Evolutionary conservation across 1,140 invertebrate genomes (phyloP), one percentile per base, ranked within the genome.

Genomic region (Brachionus asplanchnoidis): DNA sequence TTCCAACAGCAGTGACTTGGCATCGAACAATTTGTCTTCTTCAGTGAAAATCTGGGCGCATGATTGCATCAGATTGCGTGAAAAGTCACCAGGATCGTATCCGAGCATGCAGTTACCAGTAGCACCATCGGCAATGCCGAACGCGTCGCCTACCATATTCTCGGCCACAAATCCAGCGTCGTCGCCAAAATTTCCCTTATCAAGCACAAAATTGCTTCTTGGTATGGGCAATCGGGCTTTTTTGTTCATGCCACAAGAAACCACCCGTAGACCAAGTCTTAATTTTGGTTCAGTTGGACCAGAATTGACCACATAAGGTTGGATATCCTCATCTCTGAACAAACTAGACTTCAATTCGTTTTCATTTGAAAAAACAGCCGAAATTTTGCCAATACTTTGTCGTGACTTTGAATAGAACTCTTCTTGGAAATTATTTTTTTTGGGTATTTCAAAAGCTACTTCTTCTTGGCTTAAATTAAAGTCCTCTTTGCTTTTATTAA

Each of bases 81-180:
- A 96, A 91, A 98, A 98, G 88, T 95, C 94, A 46, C 96, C 96
- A 3, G 97, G 97, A 91, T 99, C 96, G 85, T 98, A 95, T 14
- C 96, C 97, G 90, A 98, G 97, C 85, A 94, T 94, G 87, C 95
- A 92, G 96, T 97, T 98, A 70, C 97, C 97, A 84, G 96, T 96
- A 77, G 98, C 97, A 84, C 97, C 97, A 91, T 99, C 97, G 79
- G 97, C 97, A 86, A 99, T 23, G 96, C 95, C 96, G 90, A 98
- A 93, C 85, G 97, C 95, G 92, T 97, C 95, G 68, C 94, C 94
- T 87, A 93, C 89, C 86, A 93, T 94, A 88, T 94, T 94, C 89
- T 93, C 94, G 4, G 95, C 93, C 86, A 94, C 93, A 90, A 98
- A 98, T 93, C 95, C 98, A 60, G 96, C 95, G 91, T 98, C 97